Evolutionary conservation across 2,797 vertebrate genomes (phyloP).

Genomic region (Gallirallus australis): DNA sequence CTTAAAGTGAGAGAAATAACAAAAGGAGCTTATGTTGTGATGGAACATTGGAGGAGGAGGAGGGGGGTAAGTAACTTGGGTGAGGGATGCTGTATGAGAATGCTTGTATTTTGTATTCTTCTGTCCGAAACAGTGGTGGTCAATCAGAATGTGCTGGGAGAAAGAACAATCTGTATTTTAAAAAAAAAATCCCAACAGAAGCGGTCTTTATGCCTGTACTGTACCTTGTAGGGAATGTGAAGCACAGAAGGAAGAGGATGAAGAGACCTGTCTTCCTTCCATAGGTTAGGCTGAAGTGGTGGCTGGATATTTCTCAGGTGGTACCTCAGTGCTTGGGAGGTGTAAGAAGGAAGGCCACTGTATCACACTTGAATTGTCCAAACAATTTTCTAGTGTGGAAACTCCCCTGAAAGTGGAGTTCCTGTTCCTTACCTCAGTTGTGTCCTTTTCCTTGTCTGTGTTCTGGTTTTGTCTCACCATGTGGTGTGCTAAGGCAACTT

Average conservation of each 20-base stretch:
- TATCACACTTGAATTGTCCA: neutral
- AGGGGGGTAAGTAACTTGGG: neutral
- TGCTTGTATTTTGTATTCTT: neutral
- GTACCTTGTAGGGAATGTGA: neutral
- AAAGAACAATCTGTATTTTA: neutral
- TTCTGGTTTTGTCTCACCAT: neutral
- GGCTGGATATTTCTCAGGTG: neutral
- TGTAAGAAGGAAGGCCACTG: neutral
- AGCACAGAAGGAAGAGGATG: neutral
- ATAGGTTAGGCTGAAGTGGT: neutral
- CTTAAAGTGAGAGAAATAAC: neutral
- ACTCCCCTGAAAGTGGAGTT: neutral
- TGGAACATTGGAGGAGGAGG: neutral
- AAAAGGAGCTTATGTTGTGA: neutral
- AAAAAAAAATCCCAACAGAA: no score
- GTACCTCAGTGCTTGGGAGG: accelerated
- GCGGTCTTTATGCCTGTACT: neutral
- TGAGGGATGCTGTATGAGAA: neutral
- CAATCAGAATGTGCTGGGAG: neutral
- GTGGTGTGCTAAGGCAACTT: neutral
- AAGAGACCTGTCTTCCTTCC: neutral
- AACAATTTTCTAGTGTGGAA: neutral
- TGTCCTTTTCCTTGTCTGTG: neutral
- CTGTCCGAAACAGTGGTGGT: neutral
- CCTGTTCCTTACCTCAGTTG: neutral